Evolutionary conservation across 2,797 vertebrate genomes (phyloP), one percentile per base, ranked within the genome.

Genomic region (Pyrocephalus nanus): DNA sequence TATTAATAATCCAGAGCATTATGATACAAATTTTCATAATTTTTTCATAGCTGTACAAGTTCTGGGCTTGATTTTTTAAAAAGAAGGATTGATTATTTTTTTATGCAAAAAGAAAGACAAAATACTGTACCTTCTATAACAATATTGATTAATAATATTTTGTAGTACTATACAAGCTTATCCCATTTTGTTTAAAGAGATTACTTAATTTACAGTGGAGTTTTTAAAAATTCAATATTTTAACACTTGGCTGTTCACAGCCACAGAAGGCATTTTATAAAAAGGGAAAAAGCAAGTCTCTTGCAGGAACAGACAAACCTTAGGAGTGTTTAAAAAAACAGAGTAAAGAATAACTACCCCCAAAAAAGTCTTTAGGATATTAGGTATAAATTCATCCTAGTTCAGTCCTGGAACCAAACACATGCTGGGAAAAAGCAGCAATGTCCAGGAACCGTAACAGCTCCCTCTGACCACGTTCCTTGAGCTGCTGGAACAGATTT

Each of bases 171-270:
- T 5, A 43, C 40, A 67, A 67, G 4, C 6, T n/a, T 19, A 20
- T 38, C 55, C 50, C 2, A 8, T 50, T 51, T 64, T 67, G 14
- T n/a, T 86, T 58, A 25, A 40, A 47, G 20, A 66, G 25, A 82
- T 0, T 1, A 51, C 9, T 53, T 13, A 0, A 74, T 29, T 70
- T 12, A 34, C 30, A 38, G 6, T 21, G 40, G n/a, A 57, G 25
- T 79, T 82, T 71, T 62, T 48, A 34, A 84, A 72, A 58, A 64
- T 8, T 10, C 22, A 36, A 0, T 51, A 76, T 58, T 72, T 79
- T 27, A 78, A 79, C 13, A 72, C 4, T 15, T 65, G 21, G 32
- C 26, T 55, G 21, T 7, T n/a, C 5, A 10, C 5, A 8, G 19
- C 18, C 38, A 42, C 42, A 72, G 9, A 75, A 51, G 14, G 9